Conservation (phyloP, 2,888 invertebrate species). For the Pandemis heparana region DNA sequence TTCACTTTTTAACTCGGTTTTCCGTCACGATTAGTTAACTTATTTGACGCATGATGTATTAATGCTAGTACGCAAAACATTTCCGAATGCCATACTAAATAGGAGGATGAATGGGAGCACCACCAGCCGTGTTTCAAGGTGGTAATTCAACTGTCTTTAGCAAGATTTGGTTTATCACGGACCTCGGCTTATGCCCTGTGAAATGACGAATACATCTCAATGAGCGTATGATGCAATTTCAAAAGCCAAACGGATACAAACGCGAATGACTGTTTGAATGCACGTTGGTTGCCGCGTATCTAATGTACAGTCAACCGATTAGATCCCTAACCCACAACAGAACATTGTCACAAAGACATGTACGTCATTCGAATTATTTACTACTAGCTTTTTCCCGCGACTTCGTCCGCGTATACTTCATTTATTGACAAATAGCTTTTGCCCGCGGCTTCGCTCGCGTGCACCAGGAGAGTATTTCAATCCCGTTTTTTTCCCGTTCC, state of each 20-base stretch:
- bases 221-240: background rate
- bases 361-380: no score
- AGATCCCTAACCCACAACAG: no score
- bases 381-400: no score
- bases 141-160: conserved; percentile 15
- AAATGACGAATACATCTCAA: background rate
- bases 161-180: conserved; percentile 11
- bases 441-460: no score
- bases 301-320: no score
- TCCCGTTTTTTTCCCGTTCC: no score
- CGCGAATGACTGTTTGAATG: background rate
- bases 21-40: background rate
- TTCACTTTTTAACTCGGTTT: no score
- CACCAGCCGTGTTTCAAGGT: conserved; percentile 1
- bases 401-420: no score
- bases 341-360: no score
- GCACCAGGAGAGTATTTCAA: no score
- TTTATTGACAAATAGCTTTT: no score
- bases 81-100: background rate
- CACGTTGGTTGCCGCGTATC: background rate
- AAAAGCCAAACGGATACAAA: background rate
- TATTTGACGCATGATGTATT: background rate
- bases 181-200: background rate
- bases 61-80: background rate
- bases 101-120: conserved; percentile 9